Base-by-base conservation (phyloP, 2,888 invertebrate species). In the Oxycera nigricornis region DNA sequence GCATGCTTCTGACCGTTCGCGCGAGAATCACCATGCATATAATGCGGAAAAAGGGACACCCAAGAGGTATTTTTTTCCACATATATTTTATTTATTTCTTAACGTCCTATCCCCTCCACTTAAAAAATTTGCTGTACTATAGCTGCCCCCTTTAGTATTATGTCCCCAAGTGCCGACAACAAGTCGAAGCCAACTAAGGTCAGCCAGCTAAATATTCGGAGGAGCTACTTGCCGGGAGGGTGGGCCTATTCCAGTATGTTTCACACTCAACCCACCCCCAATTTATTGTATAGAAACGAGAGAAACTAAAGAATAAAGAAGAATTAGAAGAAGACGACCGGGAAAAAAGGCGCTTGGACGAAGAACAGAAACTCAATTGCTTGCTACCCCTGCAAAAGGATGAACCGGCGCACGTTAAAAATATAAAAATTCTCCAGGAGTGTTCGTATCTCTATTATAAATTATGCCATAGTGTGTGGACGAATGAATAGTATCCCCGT, bases 311-410 rank as follows among this genome's bases (percentile, higher is more conserved):
- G 55, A 55, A 55, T 20, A 28, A 59, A n/a, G 30, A 30, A 59
- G 59, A 28, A 59, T 59, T 59, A 59, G 59, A 59, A 59, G 26
- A 59, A 59, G 55, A n/a, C 50, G 30, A 30, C 30, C 30, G 17
- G 28, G 17, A 59, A 59, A 59, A 59, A 59, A 22, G 6, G 7
- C 22, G 55, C 55, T n/a, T 4, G 30, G 55, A 28, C 7, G 59
- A 59, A 55, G 26, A 24, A 55, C 24, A 7, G 9, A 59, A 26
- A 14, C 7, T 55, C 52, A 20, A 24, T n/a, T 4, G 3, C 4
- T 11, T 55, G 22, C 14, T 11, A 28, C 26, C 59, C 59, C 28
- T 30, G 26, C 28, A 28, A 59, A 55, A 59, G 59, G 24, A 59
- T 14, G 59, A 28, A 59, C 59, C 59, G 30, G 59, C 22, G 59